These are phyloP conservation scores for Lapara coniferarum DNA, from an alignment of 2,888 invertebrate genomes.

Conservation along the genomic window DNA sequence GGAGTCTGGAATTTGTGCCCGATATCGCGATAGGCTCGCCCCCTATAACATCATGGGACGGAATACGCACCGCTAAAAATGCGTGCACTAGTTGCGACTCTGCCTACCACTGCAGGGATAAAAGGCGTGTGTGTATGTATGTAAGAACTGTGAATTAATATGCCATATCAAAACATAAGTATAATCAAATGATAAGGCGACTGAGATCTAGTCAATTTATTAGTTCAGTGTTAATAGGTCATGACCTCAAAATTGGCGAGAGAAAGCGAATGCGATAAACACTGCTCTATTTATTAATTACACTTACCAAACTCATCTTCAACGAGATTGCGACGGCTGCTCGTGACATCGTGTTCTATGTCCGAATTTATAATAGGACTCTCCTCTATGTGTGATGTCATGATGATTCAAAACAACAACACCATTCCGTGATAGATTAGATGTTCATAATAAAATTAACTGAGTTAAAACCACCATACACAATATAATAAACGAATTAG, in stretches of 20 bases:
- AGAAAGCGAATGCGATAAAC: neutral
- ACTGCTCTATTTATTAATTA: neutral
- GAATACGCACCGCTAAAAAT: too few relatives aligned
- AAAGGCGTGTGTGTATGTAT: too few relatives aligned
- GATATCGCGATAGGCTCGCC: too few relatives aligned
- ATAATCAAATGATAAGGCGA: constrained; percentile 1
- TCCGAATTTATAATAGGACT: constrained; percentile 75
- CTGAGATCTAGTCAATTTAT: neutral
- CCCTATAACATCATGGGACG: too few relatives aligned
- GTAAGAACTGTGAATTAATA: neutral
- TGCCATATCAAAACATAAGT: neutral
- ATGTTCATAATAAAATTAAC: neutral
- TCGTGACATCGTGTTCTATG: constrained; percentile 72
- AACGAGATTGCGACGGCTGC: constrained; percentile 67
- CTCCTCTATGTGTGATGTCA: constrained; percentile 71
- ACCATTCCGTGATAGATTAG: constrained; percentile 35
- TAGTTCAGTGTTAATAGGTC: constrained; percentile 18
- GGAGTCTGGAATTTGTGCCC: too few relatives aligned
- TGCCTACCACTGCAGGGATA: too few relatives aligned
- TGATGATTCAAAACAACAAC: constrained; percentile 52
- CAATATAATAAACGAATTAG: neutral
- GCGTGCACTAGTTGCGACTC: too few relatives aligned
- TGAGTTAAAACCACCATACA: neutral
- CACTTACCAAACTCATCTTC: constrained; percentile 61
- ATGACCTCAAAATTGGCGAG: constrained; percentile 23